A percentile compares a stretch with the other conserved stretches of the same genome.
Conservation (phyloP, 2,113 vertebrate species). For the Gymnorhina tibicen region DNA sequence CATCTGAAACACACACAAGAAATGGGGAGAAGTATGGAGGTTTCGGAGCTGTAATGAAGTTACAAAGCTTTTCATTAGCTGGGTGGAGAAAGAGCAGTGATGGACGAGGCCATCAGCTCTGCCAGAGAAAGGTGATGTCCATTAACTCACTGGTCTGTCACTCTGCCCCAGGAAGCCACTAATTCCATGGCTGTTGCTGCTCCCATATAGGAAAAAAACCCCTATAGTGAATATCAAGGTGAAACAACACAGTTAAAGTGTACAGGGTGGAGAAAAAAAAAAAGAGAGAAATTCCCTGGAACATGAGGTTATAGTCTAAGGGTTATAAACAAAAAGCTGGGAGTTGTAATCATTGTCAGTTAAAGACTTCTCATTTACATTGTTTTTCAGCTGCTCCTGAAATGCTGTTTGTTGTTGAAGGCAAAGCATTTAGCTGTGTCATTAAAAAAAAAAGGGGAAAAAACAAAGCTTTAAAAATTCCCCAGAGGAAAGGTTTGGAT, state of each 20-base stretch:
- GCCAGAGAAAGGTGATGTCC: not conserved
- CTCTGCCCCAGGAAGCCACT: not conserved
- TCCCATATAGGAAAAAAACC: not conserved
- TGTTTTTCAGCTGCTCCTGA: constrained; percentile 4
- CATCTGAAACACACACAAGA: constrained; percentile 77
- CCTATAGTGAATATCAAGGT: not conserved
- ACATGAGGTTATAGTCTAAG: not conserved
- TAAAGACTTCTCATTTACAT: constrained; percentile 7
- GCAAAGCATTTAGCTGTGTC: not conserved
- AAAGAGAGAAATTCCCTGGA: not conserved
- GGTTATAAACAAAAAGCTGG: not conserved
- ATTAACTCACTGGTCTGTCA: not conserved
- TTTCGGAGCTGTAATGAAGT: not conserved
- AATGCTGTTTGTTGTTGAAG: not conserved
- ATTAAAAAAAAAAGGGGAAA: not conserved
- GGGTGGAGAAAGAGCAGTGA: not conserved
- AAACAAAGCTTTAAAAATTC: not conserved
- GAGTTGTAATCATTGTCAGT: not conserved
- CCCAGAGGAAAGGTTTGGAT: not conserved
- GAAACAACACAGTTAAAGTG: not conserved
- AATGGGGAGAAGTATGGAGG: not conserved
- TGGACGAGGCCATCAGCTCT: not conserved
- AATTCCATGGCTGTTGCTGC: not conserved
- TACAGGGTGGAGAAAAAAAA: not conserved
- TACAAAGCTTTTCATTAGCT: not conserved